Conservation (phyloP, 2,113 vertebrate species). For the Cygnus atratus region DNA sequence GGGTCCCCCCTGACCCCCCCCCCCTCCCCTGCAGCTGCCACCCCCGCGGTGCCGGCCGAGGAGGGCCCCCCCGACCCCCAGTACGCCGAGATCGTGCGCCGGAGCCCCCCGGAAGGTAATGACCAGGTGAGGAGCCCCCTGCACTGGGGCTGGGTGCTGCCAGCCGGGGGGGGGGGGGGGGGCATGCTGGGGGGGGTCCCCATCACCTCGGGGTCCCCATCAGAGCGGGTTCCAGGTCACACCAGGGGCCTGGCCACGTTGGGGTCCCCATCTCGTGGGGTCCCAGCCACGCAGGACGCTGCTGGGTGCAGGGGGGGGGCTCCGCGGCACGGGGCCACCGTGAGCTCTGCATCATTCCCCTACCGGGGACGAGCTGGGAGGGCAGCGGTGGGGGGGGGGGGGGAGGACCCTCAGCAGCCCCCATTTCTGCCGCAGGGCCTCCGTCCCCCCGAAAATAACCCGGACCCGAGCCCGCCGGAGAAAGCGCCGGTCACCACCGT, state of each 20-base stretch:
- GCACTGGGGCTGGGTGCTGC: not conserved
- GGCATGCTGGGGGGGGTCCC: not conserved
- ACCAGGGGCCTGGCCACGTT: rapidly evolving
- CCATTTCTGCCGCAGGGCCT: not conserved
- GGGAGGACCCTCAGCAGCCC: rapidly evolving
- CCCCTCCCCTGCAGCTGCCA: not conserved
- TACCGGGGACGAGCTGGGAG: not conserved
- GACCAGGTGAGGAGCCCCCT: conserved; percentile 22
- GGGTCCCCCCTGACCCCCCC: not conserved
- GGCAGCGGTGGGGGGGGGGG: rapidly evolving
- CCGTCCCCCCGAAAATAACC: not conserved
- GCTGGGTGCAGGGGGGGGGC: not conserved
- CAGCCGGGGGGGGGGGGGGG: rapidly evolving
- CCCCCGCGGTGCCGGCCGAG: not conserved
- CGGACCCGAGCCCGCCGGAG: not conserved
- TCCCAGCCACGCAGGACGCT: not conserved
- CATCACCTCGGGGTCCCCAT: not conserved
- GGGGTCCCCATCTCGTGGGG: too few relatives aligned
- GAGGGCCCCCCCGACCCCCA: not conserved
- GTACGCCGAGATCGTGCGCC: not conserved
- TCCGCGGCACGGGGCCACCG: not conserved
- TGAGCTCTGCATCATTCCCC: too few relatives aligned
- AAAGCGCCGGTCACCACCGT: not conserved
- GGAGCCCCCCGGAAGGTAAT: conserved; percentile 42
- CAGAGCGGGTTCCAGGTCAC: not conserved